Evolutionary conservation across 2,888 invertebrate species (phyloP).

Genomic region (Cantharis flavilabris): DNA sequence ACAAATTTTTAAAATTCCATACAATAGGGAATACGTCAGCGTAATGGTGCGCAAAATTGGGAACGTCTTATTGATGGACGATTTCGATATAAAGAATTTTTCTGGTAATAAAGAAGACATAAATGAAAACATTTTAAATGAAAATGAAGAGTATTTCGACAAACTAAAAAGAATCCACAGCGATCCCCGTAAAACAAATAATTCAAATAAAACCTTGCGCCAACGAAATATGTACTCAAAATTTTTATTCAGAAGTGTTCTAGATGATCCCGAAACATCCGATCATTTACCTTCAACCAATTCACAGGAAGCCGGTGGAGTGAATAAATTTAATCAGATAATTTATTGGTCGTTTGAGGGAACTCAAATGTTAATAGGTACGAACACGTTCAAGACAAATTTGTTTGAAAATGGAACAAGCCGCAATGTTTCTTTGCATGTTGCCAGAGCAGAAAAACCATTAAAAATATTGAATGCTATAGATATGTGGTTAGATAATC

Average conservation of each 20-base stretch:
- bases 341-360: conserved; percentile 96
- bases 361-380: conserved; percentile 92
- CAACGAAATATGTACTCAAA: conserved; percentile 81
- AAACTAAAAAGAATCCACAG: conserved; percentile 61
- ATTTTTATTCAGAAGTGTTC: conserved; percentile 85
- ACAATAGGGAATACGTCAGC: conserved; percentile 74
- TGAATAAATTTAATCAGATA: conserved; percentile 79
- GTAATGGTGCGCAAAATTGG: conserved; percentile 96
- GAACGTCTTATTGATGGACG: conserved; percentile 86
- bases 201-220: conserved; percentile 70
- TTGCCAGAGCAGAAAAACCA: conserved; percentile 85
- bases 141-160: conserved; percentile 84
- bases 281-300: conserved; percentile 70
- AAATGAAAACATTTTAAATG: conserved; percentile 80
- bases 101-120: conserved; percentile 72
- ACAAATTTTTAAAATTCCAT: conserved; percentile 86
- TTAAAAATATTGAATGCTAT: conserved; percentile 92
- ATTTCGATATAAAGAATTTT: conserved; percentile 91
- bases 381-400: conserved; percentile 76
- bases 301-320: conserved; percentile 68
- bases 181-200: conserved; percentile 64
- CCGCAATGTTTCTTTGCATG: conserved; percentile 87
- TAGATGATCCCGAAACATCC: conserved; percentile 57
- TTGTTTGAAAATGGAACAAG: conserved; percentile 89
- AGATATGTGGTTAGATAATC: conserved; percentile 94